Evolutionary conservation across 1,140 invertebrate genomes (phyloP), one percentile per base, ranked within the genome.

Genomic region (Ridgeia piscesae): DNA sequence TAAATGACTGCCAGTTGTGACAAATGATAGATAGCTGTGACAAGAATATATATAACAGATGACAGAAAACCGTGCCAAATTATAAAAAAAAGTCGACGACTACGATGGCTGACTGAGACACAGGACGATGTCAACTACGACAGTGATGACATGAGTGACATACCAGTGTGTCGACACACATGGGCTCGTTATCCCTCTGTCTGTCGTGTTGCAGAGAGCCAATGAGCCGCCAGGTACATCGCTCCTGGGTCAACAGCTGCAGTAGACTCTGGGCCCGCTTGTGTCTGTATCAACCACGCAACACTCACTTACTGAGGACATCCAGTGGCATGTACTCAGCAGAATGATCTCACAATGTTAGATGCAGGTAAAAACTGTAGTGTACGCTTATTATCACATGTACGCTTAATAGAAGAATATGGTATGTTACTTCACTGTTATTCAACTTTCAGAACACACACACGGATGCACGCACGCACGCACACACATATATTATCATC

Each of bases 211-310:
- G 98, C 4, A 99, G 95, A 93, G 97, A 97, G 93, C 97, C 97
- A 14, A 99, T 94, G 48, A 99, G 96, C 93, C 98, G 97, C 98
- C 98, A 99, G 9, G 98, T 98, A 94, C 98, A 98, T 89, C 97
- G 97, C 95, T 99, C 98, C 94, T 97, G 91, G 92, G 94, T 93
- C 33, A 96, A 91, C 35, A 95, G 91, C 34, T 95, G 93, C 35
- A 94, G 93, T 21, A 94, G 94, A 27, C 93, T 93, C 92, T 94
- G 94, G 34, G 94, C 95, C 90, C 94, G 94, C 88, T 94, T 92
- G 35, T 94, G 94, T 91, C 95, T 95, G 89, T 90, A 31, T 1
- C 34, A 90, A 89, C 35, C 89, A 90, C 89, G 4, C 9, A 6
- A 89, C 4, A 17, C 89, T 6, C 11, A 6, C 4, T 42, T 42